phyloP scores from a whole-genome alignment of 1,140 invertebrate genomes.

The Apis cerana region DNA sequence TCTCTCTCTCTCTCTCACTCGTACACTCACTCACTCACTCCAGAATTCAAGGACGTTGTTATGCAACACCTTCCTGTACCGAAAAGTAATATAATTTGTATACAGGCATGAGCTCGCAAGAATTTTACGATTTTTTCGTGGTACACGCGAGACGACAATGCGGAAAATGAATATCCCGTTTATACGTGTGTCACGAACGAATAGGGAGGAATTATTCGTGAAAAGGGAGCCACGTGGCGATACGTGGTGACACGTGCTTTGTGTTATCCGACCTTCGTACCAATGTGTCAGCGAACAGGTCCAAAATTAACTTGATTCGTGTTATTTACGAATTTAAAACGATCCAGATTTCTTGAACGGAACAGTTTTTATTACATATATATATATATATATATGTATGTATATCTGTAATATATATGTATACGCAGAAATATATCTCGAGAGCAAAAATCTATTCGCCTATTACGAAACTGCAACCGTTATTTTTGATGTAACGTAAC shows the following conservation, averaged over 20 bases:
- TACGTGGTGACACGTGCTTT: constrained; percentile 44
- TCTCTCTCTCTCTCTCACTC: background rate
- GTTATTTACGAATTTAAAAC: background rate
- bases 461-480: background rate
- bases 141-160: background rate
- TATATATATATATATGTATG: too few relatives aligned
- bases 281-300: constrained; percentile 5
- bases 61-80: background rate
- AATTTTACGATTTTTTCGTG: background rate
- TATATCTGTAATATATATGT: too few relatives aligned
- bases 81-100: background rate
- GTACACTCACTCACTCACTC: background rate
- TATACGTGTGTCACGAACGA: constrained; percentile 7
- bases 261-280: constrained; percentile 17
- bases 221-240: constrained; percentile 56
- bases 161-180: background rate
- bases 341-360: background rate
- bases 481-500: background rate
- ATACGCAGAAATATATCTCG: too few relatives aligned
- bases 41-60: background rate
- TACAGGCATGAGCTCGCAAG: background rate
- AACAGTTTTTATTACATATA: background rate
- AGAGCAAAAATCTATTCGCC: too few relatives aligned
- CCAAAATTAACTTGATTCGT: constrained; percentile 14
- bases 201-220: constrained; percentile 27